A percentile compares a stretch with the other conserved stretches of the same genome.
These are phyloP conservation scores for Piezodorus guildinii DNA, from an alignment of 1,140 invertebrate species.

Conservation along the genomic window DNA sequence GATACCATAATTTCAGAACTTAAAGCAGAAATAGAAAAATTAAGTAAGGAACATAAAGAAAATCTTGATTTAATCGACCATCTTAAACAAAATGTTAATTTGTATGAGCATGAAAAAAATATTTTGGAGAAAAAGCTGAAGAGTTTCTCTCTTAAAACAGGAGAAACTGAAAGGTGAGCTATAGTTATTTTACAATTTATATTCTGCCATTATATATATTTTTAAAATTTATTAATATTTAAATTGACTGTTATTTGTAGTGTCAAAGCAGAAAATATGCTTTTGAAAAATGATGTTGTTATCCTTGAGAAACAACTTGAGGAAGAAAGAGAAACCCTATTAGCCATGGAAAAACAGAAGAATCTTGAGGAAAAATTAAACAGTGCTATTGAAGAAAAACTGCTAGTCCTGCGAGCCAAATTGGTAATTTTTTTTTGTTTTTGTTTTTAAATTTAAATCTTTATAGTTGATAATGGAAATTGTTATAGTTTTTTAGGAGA, in stretches of 20 bases:
- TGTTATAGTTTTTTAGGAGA: too few species aligned
- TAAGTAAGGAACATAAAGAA: neutral
- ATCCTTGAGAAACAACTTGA: too few species aligned
- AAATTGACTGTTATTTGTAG: neutral
- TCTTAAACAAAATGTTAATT: slow-evolving; percentile 16
- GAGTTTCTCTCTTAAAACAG: neutral
- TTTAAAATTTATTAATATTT: neutral
- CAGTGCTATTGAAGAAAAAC: slow-evolving; percentile 10
- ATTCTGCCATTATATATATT: neutral
- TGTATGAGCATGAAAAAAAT: slow-evolving; percentile 23
- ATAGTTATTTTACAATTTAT: neutral
- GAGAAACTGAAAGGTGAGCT: slow-evolving; percentile 2
- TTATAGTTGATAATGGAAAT: too few species aligned
- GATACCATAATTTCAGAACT: neutral
- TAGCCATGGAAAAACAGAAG: neutral
- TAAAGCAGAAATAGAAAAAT: neutral
- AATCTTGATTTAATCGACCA: neutral
- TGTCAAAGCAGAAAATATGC: neutral
- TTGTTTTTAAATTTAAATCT: too few species aligned
- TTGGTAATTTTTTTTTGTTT: neutral
- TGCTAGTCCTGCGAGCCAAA: neutral
- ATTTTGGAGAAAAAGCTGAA: slow-evolving; percentile 16
- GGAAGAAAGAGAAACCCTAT: neutral
- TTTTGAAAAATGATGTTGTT: too few species aligned
- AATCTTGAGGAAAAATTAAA: slow-evolving; percentile 10